Evolutionary conservation across 1,140 invertebrate species (phyloP), one percentile per base, ranked within the genome.

Genomic region (Camponotus vicinus): DNA sequence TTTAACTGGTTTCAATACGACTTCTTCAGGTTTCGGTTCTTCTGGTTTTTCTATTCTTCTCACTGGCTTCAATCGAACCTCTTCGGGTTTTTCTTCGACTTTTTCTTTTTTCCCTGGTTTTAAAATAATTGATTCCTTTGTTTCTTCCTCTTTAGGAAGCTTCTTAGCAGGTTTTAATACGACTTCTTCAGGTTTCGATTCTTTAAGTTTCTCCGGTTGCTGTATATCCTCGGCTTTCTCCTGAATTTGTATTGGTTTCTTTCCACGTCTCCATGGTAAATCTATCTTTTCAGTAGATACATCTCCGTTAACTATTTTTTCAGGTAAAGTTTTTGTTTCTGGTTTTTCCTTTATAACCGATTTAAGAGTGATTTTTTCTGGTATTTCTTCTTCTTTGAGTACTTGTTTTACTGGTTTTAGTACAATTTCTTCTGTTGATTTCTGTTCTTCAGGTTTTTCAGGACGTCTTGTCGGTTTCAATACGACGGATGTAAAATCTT

Each of bases 91-190:
- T 52, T 91, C 42, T 1, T 64, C 78, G 70, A 57, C 70, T 86
- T 84, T 55, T 89, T 21, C 84, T 71, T 90, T 92, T 63, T 69
- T 76, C 5, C 88, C 34, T 18, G 92, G 92, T 42, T 93, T 94
- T 18, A 93, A 91, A 11, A 92, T 57, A 7, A 63, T 21, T 9
- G 63, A 71, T 18, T 70, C 80, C 57, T 75, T 37, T 37, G 61
- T 71, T 64, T 86, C 75, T 66, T 87, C 64, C 42, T 86, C 64
- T 85, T 73, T 71, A n/a, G 73, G 32, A 42, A 42, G 40, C 40
- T 42, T 42, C 0, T 42, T 9, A 42, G 6, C 8, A 1, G 7
- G 40, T 9, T 42, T 42, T 0, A 9, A 42, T 7, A 45, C 11
- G 4, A 69, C 4, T 69, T 27, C 0, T n/a, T 42, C 40, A 0